Conservation (phyloP, 2,113 vertebrate genomes). For the Chamaetylas fuelleborni region DNA sequence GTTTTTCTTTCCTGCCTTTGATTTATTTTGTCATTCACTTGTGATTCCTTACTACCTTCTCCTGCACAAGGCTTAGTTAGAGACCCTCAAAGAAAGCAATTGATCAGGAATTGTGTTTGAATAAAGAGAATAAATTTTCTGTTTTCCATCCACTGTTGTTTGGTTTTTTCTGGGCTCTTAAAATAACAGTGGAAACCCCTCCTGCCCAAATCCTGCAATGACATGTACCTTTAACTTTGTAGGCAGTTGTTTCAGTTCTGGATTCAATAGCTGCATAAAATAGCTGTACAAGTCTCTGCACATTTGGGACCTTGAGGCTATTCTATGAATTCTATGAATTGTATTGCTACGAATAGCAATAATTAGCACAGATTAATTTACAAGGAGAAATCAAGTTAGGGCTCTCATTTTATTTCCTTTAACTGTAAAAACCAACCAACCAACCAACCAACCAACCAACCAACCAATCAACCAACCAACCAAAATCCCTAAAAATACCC, state of each 20-base stretch:
- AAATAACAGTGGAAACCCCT: background rate
- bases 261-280: background rate
- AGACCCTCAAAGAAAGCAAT: background rate
- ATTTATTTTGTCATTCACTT: slow-evolving; percentile 34
- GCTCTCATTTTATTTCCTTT: background rate
- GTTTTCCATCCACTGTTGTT: background rate
- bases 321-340: background rate
- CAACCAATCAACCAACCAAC: background rate
- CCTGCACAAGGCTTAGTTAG: background rate
- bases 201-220: background rate
- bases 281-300: background rate
- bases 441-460: background rate
- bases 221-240: background rate
- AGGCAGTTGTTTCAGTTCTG: background rate
- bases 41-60: background rate
- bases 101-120: background rate
- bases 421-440: background rate
- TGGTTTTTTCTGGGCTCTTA: background rate
- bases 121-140: background rate
- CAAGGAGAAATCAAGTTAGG: background rate
- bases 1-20: background rate
- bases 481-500: background rate
- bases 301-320: background rate
- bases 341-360: background rate
- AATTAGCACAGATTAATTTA: slow-evolving; percentile 12